Evolutionary conservation across 2,797 vertebrate genomes (phyloP).

Genomic region (Microhierax caerulescens): DNA sequence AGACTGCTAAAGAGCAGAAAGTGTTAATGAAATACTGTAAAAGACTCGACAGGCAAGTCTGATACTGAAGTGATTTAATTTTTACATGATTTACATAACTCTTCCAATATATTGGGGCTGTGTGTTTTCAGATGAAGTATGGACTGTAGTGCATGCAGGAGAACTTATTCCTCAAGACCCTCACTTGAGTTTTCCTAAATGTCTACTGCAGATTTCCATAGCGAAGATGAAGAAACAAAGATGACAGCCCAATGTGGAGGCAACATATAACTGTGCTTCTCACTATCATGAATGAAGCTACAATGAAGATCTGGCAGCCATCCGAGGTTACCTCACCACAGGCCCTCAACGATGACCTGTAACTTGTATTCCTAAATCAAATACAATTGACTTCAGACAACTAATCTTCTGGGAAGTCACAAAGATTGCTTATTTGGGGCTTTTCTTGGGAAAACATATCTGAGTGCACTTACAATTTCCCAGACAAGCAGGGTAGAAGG

Average conservation of each 20-base stretch:
- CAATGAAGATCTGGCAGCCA: not conserved
- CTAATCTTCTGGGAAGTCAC: not conserved
- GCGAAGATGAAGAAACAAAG: not conserved
- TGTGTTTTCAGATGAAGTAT: not conserved
- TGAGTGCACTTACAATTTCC: not conserved
- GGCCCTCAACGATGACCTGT: not conserved
- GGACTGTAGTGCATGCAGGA: not conserved
- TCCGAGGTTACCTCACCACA: not conserved
- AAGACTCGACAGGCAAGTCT: not conserved
- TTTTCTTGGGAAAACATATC: not conserved
- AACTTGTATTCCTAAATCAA: not conserved
- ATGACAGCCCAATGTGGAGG: not conserved
- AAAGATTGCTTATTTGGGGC: not conserved
- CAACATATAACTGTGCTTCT: not conserved
- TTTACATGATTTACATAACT: not conserved
- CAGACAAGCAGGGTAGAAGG: not conserved
- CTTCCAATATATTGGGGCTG: not conserved
- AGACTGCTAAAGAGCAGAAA: not conserved
- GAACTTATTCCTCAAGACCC: not conserved
- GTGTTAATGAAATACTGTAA: not conserved
- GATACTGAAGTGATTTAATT: not conserved
- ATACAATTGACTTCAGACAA: not conserved
- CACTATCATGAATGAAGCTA: not conserved
- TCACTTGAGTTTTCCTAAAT: not conserved
- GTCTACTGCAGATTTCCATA: not conserved